A percentile compares a stretch with the other conserved stretches of the same genome.
These are phyloP conservation scores for Poicephalus meyeri DNA, from an alignment of 2,113 vertebrate species.

Conservation along the genomic window DNA sequence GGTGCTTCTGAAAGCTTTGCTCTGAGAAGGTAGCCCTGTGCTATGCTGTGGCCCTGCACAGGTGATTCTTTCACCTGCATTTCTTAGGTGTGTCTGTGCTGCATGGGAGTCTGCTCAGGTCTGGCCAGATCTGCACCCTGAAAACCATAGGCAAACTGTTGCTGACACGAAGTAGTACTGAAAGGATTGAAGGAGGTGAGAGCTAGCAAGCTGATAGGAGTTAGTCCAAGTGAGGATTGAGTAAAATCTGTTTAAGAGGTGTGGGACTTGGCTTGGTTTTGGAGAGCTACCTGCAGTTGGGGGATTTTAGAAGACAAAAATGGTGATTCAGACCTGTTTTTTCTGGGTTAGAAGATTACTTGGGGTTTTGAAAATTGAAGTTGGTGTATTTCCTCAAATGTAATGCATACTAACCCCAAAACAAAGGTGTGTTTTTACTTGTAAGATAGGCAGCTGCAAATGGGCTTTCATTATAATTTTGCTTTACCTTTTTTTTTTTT, in stretches of 20 bases:
- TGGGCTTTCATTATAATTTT: neutral
- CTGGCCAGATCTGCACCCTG: neutral
- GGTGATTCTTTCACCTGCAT: neutral
- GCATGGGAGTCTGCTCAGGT: neutral
- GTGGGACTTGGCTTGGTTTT: neutral
- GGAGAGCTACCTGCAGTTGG: neutral
- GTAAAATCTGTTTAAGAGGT: neutral
- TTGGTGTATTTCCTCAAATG: neutral
- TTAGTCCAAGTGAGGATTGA: neutral
- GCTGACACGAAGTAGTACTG: neutral
- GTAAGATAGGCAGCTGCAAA: neutral
- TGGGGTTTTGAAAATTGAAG: neutral
- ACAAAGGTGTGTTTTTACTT: neutral
- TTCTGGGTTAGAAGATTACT: neutral
- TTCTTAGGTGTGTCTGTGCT: neutral
- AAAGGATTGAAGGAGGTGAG: neutral
- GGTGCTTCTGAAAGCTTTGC: neutral
- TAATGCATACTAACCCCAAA: neutral
- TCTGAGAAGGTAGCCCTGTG: neutral
- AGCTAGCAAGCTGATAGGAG: neutral
- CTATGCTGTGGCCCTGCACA: accelerated
- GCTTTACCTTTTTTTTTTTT: neutral
- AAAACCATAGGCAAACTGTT: neutral
- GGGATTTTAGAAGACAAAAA: neutral
- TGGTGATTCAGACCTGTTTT: neutral